phyloP scores from a whole-genome alignment of 2,113 vertebrate species.

The Muntiacus reevesi region DNA sequence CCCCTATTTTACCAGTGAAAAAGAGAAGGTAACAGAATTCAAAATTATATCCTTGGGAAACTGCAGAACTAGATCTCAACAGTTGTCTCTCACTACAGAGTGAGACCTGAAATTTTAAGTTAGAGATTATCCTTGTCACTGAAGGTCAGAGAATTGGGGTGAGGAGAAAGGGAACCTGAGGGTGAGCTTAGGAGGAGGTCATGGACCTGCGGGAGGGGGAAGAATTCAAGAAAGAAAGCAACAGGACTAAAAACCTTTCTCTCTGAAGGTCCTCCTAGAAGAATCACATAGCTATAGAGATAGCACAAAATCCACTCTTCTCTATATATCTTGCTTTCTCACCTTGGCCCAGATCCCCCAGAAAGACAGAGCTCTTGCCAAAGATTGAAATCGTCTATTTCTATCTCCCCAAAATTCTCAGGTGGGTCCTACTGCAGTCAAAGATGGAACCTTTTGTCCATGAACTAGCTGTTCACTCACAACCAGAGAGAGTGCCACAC shows the following conservation, averaged over 20 bases:
- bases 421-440: fast-evolving
- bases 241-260: background rate
- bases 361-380: background rate
- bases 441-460: background rate
- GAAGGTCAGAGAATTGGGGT: background rate
- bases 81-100: background rate
- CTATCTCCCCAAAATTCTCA: background rate
- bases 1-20: background rate
- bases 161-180: background rate
- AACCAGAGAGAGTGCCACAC: background rate
- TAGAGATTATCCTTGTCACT: background rate
- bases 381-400: background rate
- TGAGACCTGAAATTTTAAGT: background rate
- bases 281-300: fast-evolving
- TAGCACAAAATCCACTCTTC: background rate
- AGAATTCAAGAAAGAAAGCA: background rate
- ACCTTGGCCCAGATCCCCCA: background rate
- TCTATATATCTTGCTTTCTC: background rate
- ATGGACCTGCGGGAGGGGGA: too few species aligned
- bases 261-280: background rate
- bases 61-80: background rate
- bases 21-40: background rate
- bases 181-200: background rate
- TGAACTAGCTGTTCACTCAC: background rate
- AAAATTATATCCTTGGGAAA: background rate